Conservation (phyloP, 1,140 invertebrate species). For the Listronotus bonariensis region DNA sequence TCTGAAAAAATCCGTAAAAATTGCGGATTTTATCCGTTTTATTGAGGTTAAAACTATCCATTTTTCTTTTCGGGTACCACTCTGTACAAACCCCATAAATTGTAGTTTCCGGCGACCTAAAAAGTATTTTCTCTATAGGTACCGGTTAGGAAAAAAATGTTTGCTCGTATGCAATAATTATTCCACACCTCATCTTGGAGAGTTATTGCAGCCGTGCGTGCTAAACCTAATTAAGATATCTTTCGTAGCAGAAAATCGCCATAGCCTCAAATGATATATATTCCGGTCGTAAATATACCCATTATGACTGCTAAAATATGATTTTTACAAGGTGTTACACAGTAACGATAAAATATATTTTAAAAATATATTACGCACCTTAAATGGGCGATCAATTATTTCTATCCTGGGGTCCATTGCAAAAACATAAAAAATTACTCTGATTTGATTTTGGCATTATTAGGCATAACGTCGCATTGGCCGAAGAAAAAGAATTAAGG, state of each 20-base stretch:
- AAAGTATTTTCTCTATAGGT: conserved; percentile 9
- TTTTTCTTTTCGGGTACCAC: too few relatives aligned
- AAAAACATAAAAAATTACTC: too few relatives aligned
- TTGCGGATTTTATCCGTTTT: too few relatives aligned
- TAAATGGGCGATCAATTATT: too few relatives aligned
- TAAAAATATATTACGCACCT: too few relatives aligned
- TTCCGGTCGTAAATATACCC: conserved; percentile 15
- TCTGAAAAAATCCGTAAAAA: too few relatives aligned
- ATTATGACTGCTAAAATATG: conserved; percentile 24
- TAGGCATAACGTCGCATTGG: too few relatives aligned
- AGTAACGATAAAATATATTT: too few relatives aligned
- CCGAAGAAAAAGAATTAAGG: too few relatives aligned
- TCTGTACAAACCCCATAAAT: conserved; percentile 2
- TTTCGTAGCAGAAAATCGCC: conserved; percentile 22
- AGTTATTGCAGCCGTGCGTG: conserved; percentile 24
- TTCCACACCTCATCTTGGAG: conserved; percentile 20
- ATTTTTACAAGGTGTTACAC: conserved; percentile 15
- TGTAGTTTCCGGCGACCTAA: conserved; percentile 11
- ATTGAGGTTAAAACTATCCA: too few relatives aligned
- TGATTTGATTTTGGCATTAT: too few relatives aligned
- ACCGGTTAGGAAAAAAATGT: conserved; percentile 1
- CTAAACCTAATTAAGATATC: conserved; percentile 30
- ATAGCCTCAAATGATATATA: conserved; percentile 16
- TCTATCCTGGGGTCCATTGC: too few relatives aligned
- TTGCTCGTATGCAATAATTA: conserved; percentile 16